A percentile compares a stretch with the other conserved stretches of the same genome.
These are phyloP conservation scores for Polyommatus iphigenia DNA, from an alignment of 2,888 invertebrate species.

Conservation along the genomic window DNA sequence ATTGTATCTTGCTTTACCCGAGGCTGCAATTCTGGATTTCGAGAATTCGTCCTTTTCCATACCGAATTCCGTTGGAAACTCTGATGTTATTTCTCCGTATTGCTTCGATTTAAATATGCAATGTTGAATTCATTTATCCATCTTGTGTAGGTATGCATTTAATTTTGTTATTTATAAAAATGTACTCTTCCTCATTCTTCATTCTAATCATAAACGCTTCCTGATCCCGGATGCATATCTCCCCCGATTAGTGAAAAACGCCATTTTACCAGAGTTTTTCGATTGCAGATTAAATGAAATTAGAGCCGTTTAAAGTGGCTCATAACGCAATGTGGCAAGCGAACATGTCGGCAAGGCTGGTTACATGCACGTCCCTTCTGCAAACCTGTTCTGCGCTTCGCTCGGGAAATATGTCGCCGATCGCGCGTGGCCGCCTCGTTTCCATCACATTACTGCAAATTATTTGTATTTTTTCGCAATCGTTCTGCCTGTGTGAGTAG, in stretches of 20 bases:
- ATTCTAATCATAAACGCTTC: neutral
- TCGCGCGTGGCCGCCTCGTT: slow-evolving; percentile 66
- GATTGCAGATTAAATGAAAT: slow-evolving; percentile 36
- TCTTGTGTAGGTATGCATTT: neutral
- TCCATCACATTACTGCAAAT: slow-evolving; percentile 58
- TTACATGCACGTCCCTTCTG: slow-evolving; percentile 57
- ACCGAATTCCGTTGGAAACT: slow-evolving; percentile 21
- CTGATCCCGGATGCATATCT: neutral
- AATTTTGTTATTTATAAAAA: neutral
- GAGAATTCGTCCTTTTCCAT: slow-evolving; percentile 1
- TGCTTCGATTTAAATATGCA: neutral
- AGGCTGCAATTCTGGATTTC: slow-evolving; percentile 12
- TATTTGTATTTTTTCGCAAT: slow-evolving; percentile 54
- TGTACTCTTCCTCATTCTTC: neutral
- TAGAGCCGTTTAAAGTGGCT: slow-evolving; percentile 56
- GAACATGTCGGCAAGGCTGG: slow-evolving; percentile 54
- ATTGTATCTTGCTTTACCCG: slow-evolving; percentile 2
- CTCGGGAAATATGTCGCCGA: slow-evolving; percentile 70
- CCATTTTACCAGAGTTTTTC: neutral
- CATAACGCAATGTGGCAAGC: slow-evolving; percentile 63
- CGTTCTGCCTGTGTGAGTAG: slow-evolving; percentile 33
- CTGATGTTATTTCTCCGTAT: neutral
- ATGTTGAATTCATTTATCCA: neutral
- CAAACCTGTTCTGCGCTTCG: slow-evolving; percentile 72
- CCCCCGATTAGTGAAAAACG: neutral